Evolutionary conservation across 2,797 vertebrate species (phyloP), one percentile per base, ranked within the genome.

Genomic region (Apogon hyalosoma): DNA sequence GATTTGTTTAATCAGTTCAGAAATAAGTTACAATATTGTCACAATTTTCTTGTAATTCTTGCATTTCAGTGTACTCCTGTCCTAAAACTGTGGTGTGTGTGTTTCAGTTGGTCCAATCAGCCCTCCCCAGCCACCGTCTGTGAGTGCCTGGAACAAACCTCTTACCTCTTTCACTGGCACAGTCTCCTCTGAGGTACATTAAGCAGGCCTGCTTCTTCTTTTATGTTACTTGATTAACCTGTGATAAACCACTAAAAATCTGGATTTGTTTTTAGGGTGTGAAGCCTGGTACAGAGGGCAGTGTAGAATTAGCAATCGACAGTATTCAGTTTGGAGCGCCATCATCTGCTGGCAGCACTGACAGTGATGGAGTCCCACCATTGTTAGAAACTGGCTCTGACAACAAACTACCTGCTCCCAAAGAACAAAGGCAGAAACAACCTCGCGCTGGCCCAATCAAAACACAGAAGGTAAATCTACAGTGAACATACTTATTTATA

Each of bases 101-200:
- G 1, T 90, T 89, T 19, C 84, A 99, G 98, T 99, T 87, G 97
- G 97, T 89, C 96, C 95, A 60, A 99, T 99, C 87, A 99, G 96
- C 85, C 96, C 97, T 69, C 97, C 96, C 21, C 97, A 98, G 83
- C 97, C 97, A 49, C 97, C 97, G 24, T 96, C 97, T 18, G 96
- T 98, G 77, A 99, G 98, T 90, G 98, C 98, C 52, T 99, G 98
- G 98, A 99, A 98, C 92, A 99, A 99, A 86, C 98, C 98, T 73
- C 93, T 99, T 73, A 98, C 97, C 60, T 96, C 97, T 36, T 99
- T 99, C 88, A 95, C 96, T 74, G 95, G 96, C 67, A 75, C 94
- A 0, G 63, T 95, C 64, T 87, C 94, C 53, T 86, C 96, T 65
- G 98, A 99, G 96, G 98, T 98, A 92, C 64, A 90, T 59, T 43